Conservation (phyloP, 2,113 vertebrate species). For the Sterrhoptilus dennistouni region DNA sequence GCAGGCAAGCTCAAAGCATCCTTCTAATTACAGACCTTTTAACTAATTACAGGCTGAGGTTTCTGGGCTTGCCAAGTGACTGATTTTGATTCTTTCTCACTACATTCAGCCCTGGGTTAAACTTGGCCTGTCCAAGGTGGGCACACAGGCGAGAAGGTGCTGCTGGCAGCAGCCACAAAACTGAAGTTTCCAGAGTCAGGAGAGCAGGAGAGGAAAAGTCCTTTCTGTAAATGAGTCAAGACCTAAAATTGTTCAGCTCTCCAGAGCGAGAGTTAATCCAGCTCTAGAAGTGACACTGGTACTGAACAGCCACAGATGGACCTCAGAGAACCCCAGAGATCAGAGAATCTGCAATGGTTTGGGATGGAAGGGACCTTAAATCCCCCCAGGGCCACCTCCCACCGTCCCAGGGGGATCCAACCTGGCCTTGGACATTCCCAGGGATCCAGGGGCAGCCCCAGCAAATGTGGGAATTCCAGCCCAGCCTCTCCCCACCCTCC, state of each 20-base stretch:
- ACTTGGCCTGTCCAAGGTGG: neutral
- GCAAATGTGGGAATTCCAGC: neutral
- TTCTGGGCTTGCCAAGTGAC: neutral
- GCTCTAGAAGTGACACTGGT: neutral
- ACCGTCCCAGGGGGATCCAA: fast-evolving
- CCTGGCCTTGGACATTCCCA: neutral
- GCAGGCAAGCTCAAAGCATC: neutral
- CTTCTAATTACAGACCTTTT: neutral
- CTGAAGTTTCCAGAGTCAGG: neutral
- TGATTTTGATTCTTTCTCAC: neutral
- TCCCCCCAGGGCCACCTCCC: neutral
- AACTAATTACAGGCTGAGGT: neutral
- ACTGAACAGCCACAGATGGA: neutral
- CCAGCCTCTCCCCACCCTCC: neutral
- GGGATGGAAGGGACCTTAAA: neutral
- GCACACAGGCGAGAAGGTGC: neutral
- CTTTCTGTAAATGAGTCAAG: neutral
- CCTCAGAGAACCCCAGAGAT: neutral
- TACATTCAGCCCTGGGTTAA: fast-evolving
- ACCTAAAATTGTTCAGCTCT: neutral
- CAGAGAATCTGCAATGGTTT: neutral
- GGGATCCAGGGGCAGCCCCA: neutral
- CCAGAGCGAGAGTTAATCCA: neutral
- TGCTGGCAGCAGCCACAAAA: neutral
- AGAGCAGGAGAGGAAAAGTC: neutral